These are phyloP conservation scores for Okamejei kenojei DNA, from an alignment of 2,797 vertebrate genomes.

Conservation along the genomic window DNA sequence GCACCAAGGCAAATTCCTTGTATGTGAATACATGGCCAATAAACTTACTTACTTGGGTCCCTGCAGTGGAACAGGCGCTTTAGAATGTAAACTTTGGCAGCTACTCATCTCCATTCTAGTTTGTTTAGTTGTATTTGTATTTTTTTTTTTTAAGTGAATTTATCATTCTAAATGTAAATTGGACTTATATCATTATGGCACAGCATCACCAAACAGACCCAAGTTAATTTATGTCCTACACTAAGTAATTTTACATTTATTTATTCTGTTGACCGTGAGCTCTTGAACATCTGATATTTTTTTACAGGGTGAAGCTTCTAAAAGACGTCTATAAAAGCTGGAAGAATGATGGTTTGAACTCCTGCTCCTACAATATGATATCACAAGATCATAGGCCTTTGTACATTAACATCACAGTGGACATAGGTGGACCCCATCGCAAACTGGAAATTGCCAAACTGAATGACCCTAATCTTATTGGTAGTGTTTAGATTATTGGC, in stretches of 20 bases:
- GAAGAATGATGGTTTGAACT: constrained; percentile 82
- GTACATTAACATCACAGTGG: constrained; percentile 82
- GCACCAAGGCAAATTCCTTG: too few relatives aligned
- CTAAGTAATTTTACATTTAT: neutral
- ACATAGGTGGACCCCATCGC: constrained; percentile 63
- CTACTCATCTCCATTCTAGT: neutral
- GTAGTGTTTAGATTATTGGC: neutral
- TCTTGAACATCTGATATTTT: neutral
- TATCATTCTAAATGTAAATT: neutral
- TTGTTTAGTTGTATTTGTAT: neutral
- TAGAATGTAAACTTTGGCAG: neutral
- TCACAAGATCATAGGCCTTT: constrained; percentile 66
- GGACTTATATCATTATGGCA: too few relatives aligned
- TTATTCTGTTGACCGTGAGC: neutral
- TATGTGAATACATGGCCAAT: too few relatives aligned
- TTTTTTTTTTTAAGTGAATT: neutral
- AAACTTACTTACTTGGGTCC: too few relatives aligned
- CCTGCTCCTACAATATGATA: constrained; percentile 73
- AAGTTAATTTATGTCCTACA: neutral
- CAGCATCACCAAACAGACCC: too few relatives aligned
- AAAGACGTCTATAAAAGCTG: constrained; percentile 65
- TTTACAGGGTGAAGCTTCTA: constrained; percentile 76
- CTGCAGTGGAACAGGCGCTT: too few relatives aligned
- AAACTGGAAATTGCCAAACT: constrained; percentile 20
- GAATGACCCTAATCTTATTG: too few relatives aligned